Base-by-base conservation (phyloP, 2,113 vertebrate genomes). In the Syngnathoides biaculeatus region DNA sequence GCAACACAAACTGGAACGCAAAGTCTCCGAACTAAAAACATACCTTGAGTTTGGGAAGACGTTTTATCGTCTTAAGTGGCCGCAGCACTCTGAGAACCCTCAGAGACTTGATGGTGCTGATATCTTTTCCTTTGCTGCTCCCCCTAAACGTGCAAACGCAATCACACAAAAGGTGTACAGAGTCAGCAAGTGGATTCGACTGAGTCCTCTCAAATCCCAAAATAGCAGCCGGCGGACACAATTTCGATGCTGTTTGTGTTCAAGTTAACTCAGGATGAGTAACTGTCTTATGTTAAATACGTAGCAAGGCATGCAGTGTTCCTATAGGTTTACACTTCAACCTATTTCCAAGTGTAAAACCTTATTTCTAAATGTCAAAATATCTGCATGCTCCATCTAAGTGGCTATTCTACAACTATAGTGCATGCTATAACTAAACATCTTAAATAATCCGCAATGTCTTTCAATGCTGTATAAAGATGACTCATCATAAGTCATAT, bases 31-130 rank as follows among this genome's bases (percentile, higher is more conserved):
- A 57, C 24, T 15, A 56, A 39, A 19, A 62, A 55, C 73, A 19
- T 60, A 96, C 96, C 95, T 98, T 98, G 60, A 98, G 93, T 81
- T 98, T 98, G 61, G 96, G 96, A 80, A 98, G 83, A 55, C 95
- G 94, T 84, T 98, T 98, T 88, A 98, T 98, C 62, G 96, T 98
- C 91, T 98, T 98, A 56, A 98, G 91, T 60, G 96, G 96, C 78
- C 96, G 91, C 22, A 98, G 89, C 75, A 98, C 96, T 61, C 96
- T 92, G 72, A 98, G 90, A 22, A 98, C 96, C 24, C 95, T 93
- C 71, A 98, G 90, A n/a, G 96, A 98, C 79, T 98, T 98, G 84
- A 98, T 98, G 1, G 95, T 98, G 84, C 95, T 98, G 88, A 98
- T 93, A 81, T 98, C 96, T 79, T 98, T 97, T 68, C 95, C 95